Base-by-base conservation (phyloP, 2,888 invertebrate genomes). In the Stenurella melanura region DNA sequence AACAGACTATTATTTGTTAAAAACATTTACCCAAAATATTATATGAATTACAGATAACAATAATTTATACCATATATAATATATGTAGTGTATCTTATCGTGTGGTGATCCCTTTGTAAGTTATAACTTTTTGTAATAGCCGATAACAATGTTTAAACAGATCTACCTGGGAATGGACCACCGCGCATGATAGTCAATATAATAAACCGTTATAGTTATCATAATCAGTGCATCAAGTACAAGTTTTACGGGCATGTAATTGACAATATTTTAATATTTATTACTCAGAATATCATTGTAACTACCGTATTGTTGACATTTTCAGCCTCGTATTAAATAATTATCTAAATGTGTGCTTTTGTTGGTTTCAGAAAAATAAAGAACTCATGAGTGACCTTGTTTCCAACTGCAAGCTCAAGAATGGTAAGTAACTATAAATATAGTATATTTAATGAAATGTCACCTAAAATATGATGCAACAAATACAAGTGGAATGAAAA, bases 371-470 rank as follows among this genome's bases (percentile, higher is more conserved):
- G 94, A 93, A 94, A 90, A 94, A 95, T 89, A 94, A 94, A 88
- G 94, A 94, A 88, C 90, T 94, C 86, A 94, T 95, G 94, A 94
- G 93, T 89, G 94, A 94, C 85, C 91, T 95, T 82, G 91, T 94
- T 69, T 91, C 92, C 78, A 93, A 91, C 87, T 92, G 92, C 87
- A 93, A 93, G 89, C 88, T 93, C 79, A 93, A 93, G 90, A 93
- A 93, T 90, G 93, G 93, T 93, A 88, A 92, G 93, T 90, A 10
- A 56, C 7, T n/a, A n/a, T n/a, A n/a, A n/a, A 15, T 42, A 15
- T 42, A 42, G 15, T 42, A 6, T 34, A 7, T 34, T 34, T 9
- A 34, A 9, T 34, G 7, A 6, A 5, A 9, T 34, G 7, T 34
- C 1, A 26, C 21, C 21, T 26, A 34, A 34, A 34, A 34, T 34